These are phyloP conservation scores for Halictus quadricinctus DNA, from an alignment of 2,888 invertebrate species.

Conservation along the genomic window DNA sequence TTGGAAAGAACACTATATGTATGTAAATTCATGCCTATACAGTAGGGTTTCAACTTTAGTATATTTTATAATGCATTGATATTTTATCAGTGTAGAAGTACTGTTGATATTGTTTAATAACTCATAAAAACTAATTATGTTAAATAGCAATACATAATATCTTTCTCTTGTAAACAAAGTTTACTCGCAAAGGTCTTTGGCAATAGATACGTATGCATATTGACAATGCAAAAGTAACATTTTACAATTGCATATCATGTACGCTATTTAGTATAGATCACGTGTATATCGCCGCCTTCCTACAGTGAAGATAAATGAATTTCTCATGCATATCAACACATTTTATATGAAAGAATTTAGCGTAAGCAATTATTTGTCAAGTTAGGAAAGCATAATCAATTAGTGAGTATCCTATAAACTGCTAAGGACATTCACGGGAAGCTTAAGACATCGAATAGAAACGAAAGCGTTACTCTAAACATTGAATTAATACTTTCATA, in stretches of 20 bases:
- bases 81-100: constrained; percentile 38
- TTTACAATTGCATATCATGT: constrained; percentile 25
- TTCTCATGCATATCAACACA: constrained; percentile 65
- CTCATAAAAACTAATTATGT: constrained; percentile 42
- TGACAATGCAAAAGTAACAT: constrained; percentile 36
- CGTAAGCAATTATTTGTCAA: constrained; percentile 32
- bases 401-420: constrained; percentile 18
- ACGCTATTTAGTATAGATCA: constrained; percentile 11
- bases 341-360: constrained; percentile 65
- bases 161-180: constrained; percentile 18
- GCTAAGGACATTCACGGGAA: constrained; percentile 31
- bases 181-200: constrained; percentile 13
- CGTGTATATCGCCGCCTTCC: constrained; percentile 54
- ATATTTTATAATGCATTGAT: constrained; percentile 39
- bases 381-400: constrained; percentile 25
- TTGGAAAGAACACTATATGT: constrained; percentile 46
- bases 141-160: constrained; percentile 59
- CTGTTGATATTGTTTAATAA: constrained; percentile 49
- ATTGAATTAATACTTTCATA: constrained; percentile 50
- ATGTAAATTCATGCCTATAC: constrained; percentile 50
- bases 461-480: constrained; percentile 20
- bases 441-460: constrained; percentile 15
- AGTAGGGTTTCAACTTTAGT: constrained; percentile 41
- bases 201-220: constrained; percentile 38
- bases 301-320: constrained; percentile 59